A percentile compares a stretch with the other conserved stretches of the same genome.
phyloP scores from a whole-genome alignment of 2,888 invertebrate genomes.

The Himalopsyche kuldschensis region DNA sequence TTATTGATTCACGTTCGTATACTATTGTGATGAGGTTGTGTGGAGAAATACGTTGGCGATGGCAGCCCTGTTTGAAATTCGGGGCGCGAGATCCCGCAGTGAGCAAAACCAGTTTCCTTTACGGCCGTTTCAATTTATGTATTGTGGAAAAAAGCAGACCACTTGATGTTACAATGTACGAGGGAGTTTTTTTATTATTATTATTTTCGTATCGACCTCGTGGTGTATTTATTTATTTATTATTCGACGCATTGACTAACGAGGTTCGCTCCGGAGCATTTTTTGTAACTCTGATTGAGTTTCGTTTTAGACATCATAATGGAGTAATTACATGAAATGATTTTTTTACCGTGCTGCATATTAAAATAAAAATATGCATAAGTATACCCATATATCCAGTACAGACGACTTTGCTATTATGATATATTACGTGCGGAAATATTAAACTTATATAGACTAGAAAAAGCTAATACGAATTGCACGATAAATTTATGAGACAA shows the following conservation, averaged over 20 bases:
- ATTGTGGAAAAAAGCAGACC: neutral
- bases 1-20: no score
- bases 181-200: neutral
- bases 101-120: neutral
- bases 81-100: neutral
- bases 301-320: neutral
- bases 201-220: neutral
- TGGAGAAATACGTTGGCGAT: no score
- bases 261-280: neutral
- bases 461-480: no score
- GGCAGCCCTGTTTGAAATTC: neutral
- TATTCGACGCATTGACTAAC: neutral
- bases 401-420: no score
- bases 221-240: neutral
- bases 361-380: no score
- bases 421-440: no score
- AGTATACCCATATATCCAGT: no score
- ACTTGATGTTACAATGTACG: neutral
- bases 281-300: neutral
- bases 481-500: no score
- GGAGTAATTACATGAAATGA: neutral
- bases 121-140: neutral
- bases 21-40: no score
- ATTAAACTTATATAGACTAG: no score
- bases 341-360: no score